A percentile compares a stretch with the other conserved stretches of the same genome.
Evolutionary conservation across 2,888 invertebrate genomes (phyloP).

Genomic region (Cataglyphis rosenhaueri): DNA sequence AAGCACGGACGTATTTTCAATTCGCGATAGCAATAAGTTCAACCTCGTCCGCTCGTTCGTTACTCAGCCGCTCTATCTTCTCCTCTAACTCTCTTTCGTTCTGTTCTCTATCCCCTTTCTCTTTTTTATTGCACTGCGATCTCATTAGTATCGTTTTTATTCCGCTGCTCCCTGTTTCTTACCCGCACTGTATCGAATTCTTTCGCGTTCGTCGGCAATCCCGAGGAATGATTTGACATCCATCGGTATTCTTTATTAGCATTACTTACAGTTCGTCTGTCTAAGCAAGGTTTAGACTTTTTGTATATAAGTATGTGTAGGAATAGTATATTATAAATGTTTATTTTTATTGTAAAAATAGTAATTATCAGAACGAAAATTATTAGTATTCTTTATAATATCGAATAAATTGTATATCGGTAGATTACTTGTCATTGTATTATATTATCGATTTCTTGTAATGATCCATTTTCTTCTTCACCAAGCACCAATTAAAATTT

Average conservation of each 20-base stretch:
- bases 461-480: slow-evolving; percentile 40
- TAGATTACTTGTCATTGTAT: slow-evolving; percentile 28
- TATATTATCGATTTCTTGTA: slow-evolving; percentile 37
- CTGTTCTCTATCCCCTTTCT: slow-evolving; percentile 23
- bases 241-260: slow-evolving; percentile 23
- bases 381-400: slow-evolving; percentile 37
- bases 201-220: slow-evolving; percentile 30
- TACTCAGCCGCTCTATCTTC: slow-evolving; percentile 60
- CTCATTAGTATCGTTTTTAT: slow-evolving; percentile 63
- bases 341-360: slow-evolving; percentile 18
- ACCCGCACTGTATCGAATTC: slow-evolving; percentile 10
- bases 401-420: slow-evolving; percentile 38
- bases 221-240: slow-evolving; percentile 20
- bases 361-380: slow-evolving; percentile 19
- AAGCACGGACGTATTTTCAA: slow-evolving; percentile 79
- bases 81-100: not conserved
- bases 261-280: slow-evolving; percentile 16
- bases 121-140: slow-evolving; percentile 46
- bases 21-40: slow-evolving; percentile 80
- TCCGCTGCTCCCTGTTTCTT: slow-evolving; percentile 35
- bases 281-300: not conserved
- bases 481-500: slow-evolving; percentile 49
- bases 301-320: not conserved
- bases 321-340: not conserved
- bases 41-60: slow-evolving; percentile 75